phyloP scores from a whole-genome alignment of 2,113 vertebrate species.

The Dasyprocta punctata region DNA sequence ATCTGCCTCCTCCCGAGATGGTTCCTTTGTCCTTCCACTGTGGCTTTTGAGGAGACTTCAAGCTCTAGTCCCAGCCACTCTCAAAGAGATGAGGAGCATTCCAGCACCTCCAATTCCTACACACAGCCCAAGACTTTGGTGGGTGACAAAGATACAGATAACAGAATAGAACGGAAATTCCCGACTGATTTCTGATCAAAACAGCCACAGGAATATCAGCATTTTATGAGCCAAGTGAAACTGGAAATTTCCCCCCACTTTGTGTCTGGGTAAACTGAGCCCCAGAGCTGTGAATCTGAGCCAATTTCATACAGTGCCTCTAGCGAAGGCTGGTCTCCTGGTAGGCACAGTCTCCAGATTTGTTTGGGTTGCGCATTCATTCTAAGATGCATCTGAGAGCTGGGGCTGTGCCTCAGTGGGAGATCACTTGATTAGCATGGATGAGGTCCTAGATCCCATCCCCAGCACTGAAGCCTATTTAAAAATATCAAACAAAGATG shows the following conservation, averaged over 20 bases:
- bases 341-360: accelerated
- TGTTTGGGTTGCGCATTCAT: not conserved
- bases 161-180: not conserved
- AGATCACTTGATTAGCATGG: not conserved
- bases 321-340: not conserved
- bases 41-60: not conserved
- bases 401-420: not conserved
- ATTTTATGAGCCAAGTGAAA: not conserved
- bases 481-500: not conserved
- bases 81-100: not conserved
- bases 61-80: not conserved
- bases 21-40: not conserved
- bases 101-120: not conserved
- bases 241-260: not conserved
- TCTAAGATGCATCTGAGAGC: not conserved
- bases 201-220: too few species aligned
- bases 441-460: not conserved
- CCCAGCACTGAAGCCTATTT: not conserved
- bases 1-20: not conserved
- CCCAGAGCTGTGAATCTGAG: not conserved
- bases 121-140: not conserved
- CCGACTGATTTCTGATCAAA: not conserved
- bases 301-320: not conserved
- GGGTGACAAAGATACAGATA: not conserved
- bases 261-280: not conserved